Conservation (phyloP, 2,113 vertebrate genomes). For the Thamnaconus septentrionalis region DNA sequence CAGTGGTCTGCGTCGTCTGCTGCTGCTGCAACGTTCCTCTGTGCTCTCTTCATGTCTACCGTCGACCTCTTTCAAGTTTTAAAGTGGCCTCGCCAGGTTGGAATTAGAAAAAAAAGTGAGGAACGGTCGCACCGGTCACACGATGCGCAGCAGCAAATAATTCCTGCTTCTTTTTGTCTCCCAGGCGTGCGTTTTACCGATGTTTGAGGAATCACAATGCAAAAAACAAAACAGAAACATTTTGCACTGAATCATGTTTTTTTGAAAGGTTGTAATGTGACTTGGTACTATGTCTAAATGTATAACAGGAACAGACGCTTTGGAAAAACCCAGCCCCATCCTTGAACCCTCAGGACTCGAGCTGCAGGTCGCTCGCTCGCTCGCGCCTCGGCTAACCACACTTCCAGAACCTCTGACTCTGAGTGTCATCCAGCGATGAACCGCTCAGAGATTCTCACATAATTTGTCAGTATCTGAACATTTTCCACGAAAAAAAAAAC, state of each 20-base stretch:
- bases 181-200: constrained; percentile 51
- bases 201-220: constrained; percentile 31
- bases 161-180: constrained; percentile 13
- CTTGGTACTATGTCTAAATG: constrained; percentile 41
- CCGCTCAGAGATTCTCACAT: constrained; percentile 35
- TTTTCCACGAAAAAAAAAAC: constrained; percentile 18
- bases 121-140: constrained; percentile 10
- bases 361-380: constrained; percentile 15
- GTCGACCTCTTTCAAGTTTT: constrained; percentile 15
- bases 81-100: constrained; percentile 7
- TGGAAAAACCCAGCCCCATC: constrained; percentile 27
- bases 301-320: constrained; percentile 26
- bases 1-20: constrained; percentile 50
- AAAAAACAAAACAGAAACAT: constrained; percentile 23
- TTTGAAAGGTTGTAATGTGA: constrained; percentile 21
- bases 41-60: constrained; percentile 18
- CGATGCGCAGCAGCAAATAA: constrained; percentile 4
- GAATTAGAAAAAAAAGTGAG: background rate
- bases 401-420: constrained; percentile 50
- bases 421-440: constrained; percentile 29
- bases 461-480: constrained; percentile 54
- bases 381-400: constrained; percentile 35
- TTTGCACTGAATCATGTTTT: constrained; percentile 43
- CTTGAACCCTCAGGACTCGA: constrained; percentile 46
- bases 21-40: constrained; percentile 45